Evolutionary conservation across 92 coral and sea anemone genomes (phyloP), one percentile per base, ranked within the genome.

Genomic region (Micromussa lordhowensis): DNA sequence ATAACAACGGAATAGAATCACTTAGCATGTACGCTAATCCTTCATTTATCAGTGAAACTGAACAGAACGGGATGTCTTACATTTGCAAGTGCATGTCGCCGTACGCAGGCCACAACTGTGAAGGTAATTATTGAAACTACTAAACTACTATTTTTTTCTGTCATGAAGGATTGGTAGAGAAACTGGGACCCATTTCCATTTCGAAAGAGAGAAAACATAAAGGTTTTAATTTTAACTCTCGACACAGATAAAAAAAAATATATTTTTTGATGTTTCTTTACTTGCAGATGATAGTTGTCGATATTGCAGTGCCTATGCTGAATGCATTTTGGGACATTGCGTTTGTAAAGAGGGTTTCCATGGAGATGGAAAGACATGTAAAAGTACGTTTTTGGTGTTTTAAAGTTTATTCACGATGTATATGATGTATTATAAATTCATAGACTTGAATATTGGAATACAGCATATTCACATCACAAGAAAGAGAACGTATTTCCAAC

Each of bases 291-390:
- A 98, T 80, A 88, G 96, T 9, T 98, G 99, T 74, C 95, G 96
- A 74, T 86, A 78, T 82, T 98, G 99, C 84, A 95, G 96, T 93
- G 85, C 90, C 38, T 82, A 91, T 75, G 98, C 99, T 22, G 98
- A 96, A 44, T 98, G 99, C 70, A 75, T 98, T 77, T 74, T 92
- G 58, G 93, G 98, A 54, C 96, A 96, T 74, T 98, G 99, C 80
- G 93, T 90, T 4, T 98, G 99, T 89, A 98, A 91, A 74, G 98
- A 93, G 69, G 91, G 93, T 83, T 98, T 91, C 92, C 98, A 98
- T 94, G 99, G 99, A 31, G 98, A 98, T 84, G 99, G 99, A 58
- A 96, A 94, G 68, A 91, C 93, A 59, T 98, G 99, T 87, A 88
- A 88, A 54, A 96, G 99, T 98, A 87, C 86, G 98, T 90, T 31